Base-by-base conservation (phyloP, 2,797 vertebrate genomes). In the Phalloptychus januarius region DNA sequence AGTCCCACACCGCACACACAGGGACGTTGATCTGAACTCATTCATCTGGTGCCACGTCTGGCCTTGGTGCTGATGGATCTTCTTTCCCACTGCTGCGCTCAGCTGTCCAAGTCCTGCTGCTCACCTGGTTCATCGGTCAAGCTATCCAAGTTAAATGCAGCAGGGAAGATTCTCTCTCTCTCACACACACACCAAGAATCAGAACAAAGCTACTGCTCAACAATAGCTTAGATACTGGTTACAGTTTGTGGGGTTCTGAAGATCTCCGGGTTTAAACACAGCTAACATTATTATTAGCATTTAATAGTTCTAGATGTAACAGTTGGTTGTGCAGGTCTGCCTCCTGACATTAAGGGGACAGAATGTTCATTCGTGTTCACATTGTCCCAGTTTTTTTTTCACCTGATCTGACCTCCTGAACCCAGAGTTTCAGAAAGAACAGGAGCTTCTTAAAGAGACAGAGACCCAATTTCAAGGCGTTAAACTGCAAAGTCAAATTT, bases 51-150 rank as follows among this genome's bases (percentile, higher is more conserved):
- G 83, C 87, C 81, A 76, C 38, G 74, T 74, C 81, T 36, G 81
- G 87, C 93, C 90, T 93, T 95, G 93, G 92, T 54, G 5, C 87
- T 95, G 94, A 95, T 94, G 84, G 86, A 96, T 95, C 82, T 86
- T 79, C 83, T 77, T 76, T 82, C 86, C 85, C 7, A 2, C 85
- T 88, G 90, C 89, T 74, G 61, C 72, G 84, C 90, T 94, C 93
- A 90, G 86, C 93, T 93, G 91, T 94, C 89, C 65, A 67, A 87
- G 79, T 88, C 86, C 67, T 83, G 87, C 91, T 87, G 85, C 83
- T 86, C 87, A 54, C 83, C 75, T 74, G 87, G 81, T 90, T 90
- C 92, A 94, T 95, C 90, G 90, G 88, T 95, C 90, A 92, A 83
- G 83, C 79, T 82, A 82, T 80, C 52, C 79, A 83, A 85, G 86